Conservation (phyloP, 2,888 invertebrate species). For the Cremastobaeus sp. region DNA sequence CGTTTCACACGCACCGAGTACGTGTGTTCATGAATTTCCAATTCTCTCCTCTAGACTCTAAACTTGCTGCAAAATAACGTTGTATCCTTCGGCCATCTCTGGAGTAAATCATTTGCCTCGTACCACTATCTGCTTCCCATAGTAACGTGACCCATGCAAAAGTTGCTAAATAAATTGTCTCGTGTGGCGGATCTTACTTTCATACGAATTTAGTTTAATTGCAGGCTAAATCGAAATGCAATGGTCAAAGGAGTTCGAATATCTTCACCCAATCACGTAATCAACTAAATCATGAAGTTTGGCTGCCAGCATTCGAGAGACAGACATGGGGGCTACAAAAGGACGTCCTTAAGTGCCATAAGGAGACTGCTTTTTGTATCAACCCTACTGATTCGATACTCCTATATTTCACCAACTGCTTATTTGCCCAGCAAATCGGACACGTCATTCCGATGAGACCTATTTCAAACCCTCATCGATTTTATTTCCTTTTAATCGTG, state of each 20-base stretch:
- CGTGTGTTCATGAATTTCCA: conserved; percentile 62
- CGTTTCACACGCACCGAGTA: conserved; percentile 56
- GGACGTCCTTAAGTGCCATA: conserved; percentile 75
- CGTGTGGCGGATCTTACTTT: too few relatives aligned
- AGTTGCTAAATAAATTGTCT: too few relatives aligned
- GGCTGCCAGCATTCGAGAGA: conserved; percentile 64
- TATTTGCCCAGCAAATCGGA: conserved; percentile 43
- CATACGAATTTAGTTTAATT: too few relatives aligned
- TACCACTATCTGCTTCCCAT: conserved; percentile 25
- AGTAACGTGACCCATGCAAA: conserved; percentile 33
- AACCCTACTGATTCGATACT: conserved; percentile 70
- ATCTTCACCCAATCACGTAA: conserved; percentile 66
- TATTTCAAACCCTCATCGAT: too few relatives aligned
- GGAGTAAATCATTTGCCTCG: conserved; percentile 32
- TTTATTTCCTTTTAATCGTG: too few relatives aligned
- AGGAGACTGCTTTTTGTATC: conserved; percentile 74
- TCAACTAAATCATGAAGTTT: conserved; percentile 75
- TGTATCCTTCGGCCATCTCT: conserved; percentile 29
- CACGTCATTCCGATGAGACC: conserved; percentile 14
- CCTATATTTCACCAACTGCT: conserved; percentile 64
- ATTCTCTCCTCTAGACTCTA: conserved; percentile 44
- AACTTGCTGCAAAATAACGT: conserved; percentile 33
- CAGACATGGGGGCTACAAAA: conserved; percentile 63
- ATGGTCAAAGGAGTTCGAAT: too few relatives aligned
- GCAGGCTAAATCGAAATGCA: too few relatives aligned